A percentile compares a stretch with the other conserved stretches of the same genome.
phyloP scores from a whole-genome alignment of 1,140 invertebrate species.

The Dendroctonus ponderosae region DNA sequence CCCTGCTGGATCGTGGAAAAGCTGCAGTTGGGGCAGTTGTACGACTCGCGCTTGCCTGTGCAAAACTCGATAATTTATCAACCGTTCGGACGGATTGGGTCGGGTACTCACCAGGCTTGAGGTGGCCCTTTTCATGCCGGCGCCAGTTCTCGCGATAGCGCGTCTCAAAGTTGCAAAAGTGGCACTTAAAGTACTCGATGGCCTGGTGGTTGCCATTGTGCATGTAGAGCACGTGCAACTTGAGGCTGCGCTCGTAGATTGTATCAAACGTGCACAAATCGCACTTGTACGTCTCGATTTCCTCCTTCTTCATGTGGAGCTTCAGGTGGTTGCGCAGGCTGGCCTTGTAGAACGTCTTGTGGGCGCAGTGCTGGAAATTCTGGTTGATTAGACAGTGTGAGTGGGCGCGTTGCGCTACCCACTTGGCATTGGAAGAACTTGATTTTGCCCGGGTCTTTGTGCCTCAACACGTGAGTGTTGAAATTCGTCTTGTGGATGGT shows the following conservation, averaged over 20 bases:
- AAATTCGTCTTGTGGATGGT: slow-evolving; percentile 26
- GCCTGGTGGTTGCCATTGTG: slow-evolving; percentile 18
- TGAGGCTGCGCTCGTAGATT: slow-evolving; percentile 18
- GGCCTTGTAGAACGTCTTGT: slow-evolving; percentile 21
- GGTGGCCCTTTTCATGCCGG: slow-evolving; percentile 17
- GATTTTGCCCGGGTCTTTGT: slow-evolving; percentile 19
- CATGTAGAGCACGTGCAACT: slow-evolving; percentile 16
- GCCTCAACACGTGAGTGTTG: slow-evolving; percentile 23
- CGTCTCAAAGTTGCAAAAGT: slow-evolving; percentile 20
- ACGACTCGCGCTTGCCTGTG: no score
- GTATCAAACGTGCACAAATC: slow-evolving; percentile 16
- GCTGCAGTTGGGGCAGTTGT: no score
- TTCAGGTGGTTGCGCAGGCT: slow-evolving; percentile 15
- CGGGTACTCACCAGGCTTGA: slow-evolving; percentile 9
- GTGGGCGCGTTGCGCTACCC: not conserved
- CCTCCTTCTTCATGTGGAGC: slow-evolving; percentile 23
- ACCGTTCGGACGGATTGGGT: no score
- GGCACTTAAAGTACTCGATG: slow-evolving; percentile 23
- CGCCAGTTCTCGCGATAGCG: slow-evolving; percentile 20
- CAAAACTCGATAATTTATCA: no score
- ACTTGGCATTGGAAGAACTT: slow-evolving; percentile 20
- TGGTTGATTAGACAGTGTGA: no score
- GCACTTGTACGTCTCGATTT: slow-evolving; percentile 18
- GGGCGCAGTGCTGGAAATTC: slow-evolving; percentile 17
- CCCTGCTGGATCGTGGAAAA: no score